Conservation (phyloP, 2,113 vertebrate genomes). For the Morphnarchus princeps region DNA sequence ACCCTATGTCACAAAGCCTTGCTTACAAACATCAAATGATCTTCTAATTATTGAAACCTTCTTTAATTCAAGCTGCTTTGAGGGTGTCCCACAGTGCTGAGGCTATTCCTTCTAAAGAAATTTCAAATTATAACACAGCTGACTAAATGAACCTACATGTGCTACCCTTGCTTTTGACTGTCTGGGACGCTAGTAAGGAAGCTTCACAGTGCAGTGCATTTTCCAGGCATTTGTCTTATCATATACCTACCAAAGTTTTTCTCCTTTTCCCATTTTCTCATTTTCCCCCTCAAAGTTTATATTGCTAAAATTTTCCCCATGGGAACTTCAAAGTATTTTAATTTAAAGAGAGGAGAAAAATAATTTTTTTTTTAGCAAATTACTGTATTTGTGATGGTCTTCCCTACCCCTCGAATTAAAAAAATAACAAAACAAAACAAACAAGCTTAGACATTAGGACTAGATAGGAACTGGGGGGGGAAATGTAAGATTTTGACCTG, state of each 20-base stretch:
- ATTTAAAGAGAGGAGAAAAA: neutral
- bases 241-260: neutral
- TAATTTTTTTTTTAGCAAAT: neutral
- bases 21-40: neutral
- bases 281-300: neutral
- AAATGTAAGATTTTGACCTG: neutral
- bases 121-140: neutral
- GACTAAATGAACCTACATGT: neutral
- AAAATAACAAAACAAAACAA: neutral
- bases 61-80: neutral
- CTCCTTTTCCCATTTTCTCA: neutral
- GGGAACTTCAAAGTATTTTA: neutral
- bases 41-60: neutral
- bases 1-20: neutral
- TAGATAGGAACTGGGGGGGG: neutral
- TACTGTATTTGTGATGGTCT: neutral
- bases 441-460: neutral
- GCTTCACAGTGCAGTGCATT: neutral
- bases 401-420: fast-evolving
- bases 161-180: neutral
- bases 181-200: neutral
- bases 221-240: neutral
- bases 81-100: neutral
- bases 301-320: neutral
- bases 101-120: neutral